Percentiles rank a stretch among this genome's conserved stretches.
phyloP scores from a whole-genome alignment of 2,888 invertebrate species.

The Ctenicera cuprea region DNA sequence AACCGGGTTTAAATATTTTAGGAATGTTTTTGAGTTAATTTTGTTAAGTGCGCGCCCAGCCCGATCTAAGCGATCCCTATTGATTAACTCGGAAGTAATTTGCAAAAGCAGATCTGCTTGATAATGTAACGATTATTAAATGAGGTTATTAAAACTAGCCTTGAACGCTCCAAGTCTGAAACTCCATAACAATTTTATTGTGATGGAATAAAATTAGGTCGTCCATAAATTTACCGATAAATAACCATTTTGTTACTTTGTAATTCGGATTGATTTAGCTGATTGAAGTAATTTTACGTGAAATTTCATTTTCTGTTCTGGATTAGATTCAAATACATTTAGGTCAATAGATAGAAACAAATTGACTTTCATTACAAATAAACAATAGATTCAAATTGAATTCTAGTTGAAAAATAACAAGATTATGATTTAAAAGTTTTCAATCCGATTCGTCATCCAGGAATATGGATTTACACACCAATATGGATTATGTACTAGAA shows the following conservation, averaged over 20 bases:
- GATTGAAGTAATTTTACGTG: neutral
- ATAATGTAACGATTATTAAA: constrained; percentile 9
- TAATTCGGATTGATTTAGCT: neutral
- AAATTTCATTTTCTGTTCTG: neutral
- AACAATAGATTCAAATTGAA: too few species aligned
- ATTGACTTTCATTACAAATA: too few species aligned
- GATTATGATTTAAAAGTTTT: too few species aligned
- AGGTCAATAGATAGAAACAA: too few species aligned
- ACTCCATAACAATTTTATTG: neutral
- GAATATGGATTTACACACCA: too few species aligned
- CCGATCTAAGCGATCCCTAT: neutral
- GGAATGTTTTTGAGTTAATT: neutral
- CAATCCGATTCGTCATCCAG: too few species aligned
- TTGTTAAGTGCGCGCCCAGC: neutral
- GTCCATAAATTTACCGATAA: neutral
- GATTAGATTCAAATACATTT: too few species aligned
- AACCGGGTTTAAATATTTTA: neutral
- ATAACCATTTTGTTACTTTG: neutral
- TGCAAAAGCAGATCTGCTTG: neutral
- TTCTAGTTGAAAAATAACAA: too few species aligned
- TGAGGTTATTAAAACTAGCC: constrained; percentile 14
- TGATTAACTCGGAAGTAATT: neutral
- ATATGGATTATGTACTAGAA: too few species aligned
- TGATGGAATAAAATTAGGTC: neutral
- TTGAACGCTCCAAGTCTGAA: neutral